Evolutionary conservation across 35 echinoderm and acorn worm species (phyloP), one percentile per base, ranked within the genome.

Genomic region (Acanthaster planci): DNA sequence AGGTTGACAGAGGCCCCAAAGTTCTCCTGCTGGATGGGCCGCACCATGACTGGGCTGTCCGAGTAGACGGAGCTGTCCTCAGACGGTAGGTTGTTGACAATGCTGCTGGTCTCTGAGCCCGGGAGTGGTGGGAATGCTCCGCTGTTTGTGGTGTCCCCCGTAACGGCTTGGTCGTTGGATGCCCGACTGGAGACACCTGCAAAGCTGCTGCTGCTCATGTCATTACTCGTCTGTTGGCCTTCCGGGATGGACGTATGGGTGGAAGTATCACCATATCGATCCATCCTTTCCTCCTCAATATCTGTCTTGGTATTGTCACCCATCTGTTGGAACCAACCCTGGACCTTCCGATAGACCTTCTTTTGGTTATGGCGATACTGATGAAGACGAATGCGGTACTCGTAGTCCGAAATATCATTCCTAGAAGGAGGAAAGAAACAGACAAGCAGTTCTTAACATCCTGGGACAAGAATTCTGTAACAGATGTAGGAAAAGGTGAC

Each of bases 311-410:
- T 26, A 52, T 47, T 38, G 35, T 89, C 78, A 21, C 38, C 77
- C 21, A 89, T 59, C 51, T 89, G 87, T 27, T 89, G 87, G 57
- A 89, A 89, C 87, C 87, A 89, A 26, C 87, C 87, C 87, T 89
- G 87, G 18, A 89, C 87, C 15, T 89, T 89, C 22, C 80, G 51
- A 40, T 89, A 89, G 7, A 79, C 87, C 59, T 82, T 51, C 22
- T 89, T 89, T 51, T 89, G 87, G 23, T 56, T 80, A 55, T 89
- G 87, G 52, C 87, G 87, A 79, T 82, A 89, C 40, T 89, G 87
- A 35, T 89, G 77, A 51, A 89, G 55, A 14, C 56, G 53, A 27
- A 89, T 80, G 21, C 87, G 78, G 39, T 89, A 89, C 40, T 89
- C 87, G 76, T 89, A 89, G 38, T 89, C 87, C 27, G 87, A 67